These are phyloP conservation scores for Lagodon rhomboides DNA, from an alignment of 2,797 vertebrate species.

Conservation along the genomic window DNA sequence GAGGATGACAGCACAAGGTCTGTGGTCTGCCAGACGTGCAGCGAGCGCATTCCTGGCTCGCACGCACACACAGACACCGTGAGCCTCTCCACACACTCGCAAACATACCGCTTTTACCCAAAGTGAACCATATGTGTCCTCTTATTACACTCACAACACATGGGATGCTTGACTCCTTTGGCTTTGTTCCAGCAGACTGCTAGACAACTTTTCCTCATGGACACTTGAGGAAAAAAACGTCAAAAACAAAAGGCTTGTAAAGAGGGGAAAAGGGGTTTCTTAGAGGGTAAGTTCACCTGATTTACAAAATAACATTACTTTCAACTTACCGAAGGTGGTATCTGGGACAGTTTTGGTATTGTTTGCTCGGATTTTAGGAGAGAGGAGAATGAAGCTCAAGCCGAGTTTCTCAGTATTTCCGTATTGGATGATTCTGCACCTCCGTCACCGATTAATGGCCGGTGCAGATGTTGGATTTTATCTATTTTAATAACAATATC, in stretches of 20 bases:
- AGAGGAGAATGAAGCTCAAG: neutral
- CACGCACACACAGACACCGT: constrained; percentile 18
- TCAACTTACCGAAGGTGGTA: neutral
- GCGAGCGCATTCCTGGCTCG: constrained; percentile 27
- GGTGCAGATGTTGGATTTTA: too few species aligned
- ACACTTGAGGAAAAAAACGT: constrained; percentile 22
- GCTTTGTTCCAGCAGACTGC: constrained; percentile 57
- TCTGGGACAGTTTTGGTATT: neutral
- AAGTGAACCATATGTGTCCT: constrained; percentile 69
- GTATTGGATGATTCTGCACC: neutral
- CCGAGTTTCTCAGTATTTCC: neutral
- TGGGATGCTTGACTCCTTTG: constrained; percentile 49
- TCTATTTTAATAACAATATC: neutral
- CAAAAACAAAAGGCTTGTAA: constrained; percentile 25
- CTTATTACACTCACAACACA: constrained; percentile 63
- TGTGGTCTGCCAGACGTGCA: constrained; percentile 72
- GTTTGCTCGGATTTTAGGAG: neutral
- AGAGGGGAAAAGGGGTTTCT: neutral
- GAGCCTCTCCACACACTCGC: constrained; percentile 15
- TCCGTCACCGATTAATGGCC: neutral
- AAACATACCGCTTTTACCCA: constrained; percentile 63
- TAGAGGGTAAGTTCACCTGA: neutral
- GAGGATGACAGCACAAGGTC: constrained; percentile 80
- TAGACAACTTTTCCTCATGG: constrained; percentile 27
- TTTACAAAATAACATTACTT: constrained; percentile 20